Evolutionary conservation across 2,113 vertebrate genomes (phyloP).

Genomic region (Anhinga rufa): DNA sequence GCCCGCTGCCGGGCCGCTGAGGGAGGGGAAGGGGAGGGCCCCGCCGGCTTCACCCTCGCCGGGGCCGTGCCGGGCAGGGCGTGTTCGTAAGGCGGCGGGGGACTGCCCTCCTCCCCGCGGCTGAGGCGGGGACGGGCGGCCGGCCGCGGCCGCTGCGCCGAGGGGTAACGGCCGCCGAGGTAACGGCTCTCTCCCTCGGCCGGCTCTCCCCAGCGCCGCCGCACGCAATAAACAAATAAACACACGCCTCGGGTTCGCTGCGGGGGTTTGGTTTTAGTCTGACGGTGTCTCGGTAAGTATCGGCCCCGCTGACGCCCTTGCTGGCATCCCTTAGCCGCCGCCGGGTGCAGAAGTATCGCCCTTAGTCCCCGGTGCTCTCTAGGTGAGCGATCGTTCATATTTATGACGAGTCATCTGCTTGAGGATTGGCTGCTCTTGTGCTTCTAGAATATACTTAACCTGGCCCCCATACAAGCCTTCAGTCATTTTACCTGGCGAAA

Average conservation of each 20-base stretch:
- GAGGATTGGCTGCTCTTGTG: not conserved
- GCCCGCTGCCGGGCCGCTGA: not conserved
- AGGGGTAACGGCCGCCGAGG: not conserved
- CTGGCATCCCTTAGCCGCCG: too few species aligned
- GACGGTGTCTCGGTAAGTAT: accelerated
- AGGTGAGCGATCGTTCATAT: not conserved
- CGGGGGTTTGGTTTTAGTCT: not conserved
- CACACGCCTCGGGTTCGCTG: accelerated
- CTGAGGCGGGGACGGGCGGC: too few species aligned
- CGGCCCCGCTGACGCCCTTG: not conserved
- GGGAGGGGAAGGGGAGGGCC: too few species aligned
- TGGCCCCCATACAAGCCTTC: not conserved
- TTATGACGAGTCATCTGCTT: not conserved
- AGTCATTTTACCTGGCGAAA: not conserved
- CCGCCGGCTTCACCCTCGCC: not conserved
- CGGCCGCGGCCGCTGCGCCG: too few species aligned
- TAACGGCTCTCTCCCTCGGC: not conserved
- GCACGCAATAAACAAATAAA: accelerated
- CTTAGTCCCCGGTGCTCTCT: not conserved
- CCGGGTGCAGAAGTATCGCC: accelerated
- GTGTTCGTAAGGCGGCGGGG: not conserved
- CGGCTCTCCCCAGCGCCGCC: accelerated
- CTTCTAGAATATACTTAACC: slow-evolving; percentile 15
- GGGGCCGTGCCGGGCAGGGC: not conserved
- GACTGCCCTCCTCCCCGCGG: too few species aligned